Evolutionary conservation across 1,140 invertebrate genomes (phyloP).

Genomic region (Ostrea denselamellosa): DNA sequence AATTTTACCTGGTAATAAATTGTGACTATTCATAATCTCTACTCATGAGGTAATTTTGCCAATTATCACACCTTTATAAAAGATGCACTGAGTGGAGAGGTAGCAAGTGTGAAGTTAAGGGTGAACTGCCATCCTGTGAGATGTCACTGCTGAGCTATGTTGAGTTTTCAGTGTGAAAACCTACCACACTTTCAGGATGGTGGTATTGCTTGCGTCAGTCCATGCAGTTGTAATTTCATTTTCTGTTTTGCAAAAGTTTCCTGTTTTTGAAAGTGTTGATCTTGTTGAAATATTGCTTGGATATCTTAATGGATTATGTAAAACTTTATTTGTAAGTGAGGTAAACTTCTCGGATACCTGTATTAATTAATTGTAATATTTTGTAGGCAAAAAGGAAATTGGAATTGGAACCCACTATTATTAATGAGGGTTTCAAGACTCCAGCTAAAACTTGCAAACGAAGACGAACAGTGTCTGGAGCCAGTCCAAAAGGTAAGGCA

Average conservation of each 20-base stretch:
- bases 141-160: neutral
- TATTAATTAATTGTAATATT: neutral
- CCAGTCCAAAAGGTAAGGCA: constrained; percentile 66
- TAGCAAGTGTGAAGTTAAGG: neutral
- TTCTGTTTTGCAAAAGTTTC: neutral
- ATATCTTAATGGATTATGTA: neutral
- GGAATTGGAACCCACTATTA: constrained; percentile 68
- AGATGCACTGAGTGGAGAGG: neutral
- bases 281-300: too few relatives aligned
- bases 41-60: constrained; percentile 16
- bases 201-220: neutral
- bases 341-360: too few relatives aligned
- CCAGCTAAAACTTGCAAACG: constrained; percentile 70
- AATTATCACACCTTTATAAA: constrained; percentile 20
- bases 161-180: neutral
- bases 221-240: neutral
- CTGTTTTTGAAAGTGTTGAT: neutral
- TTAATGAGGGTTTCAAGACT: constrained; percentile 73
- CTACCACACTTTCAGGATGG: neutral
- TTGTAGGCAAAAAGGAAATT: constrained; percentile 72
- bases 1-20: neutral
- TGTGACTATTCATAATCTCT: neutral
- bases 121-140: neutral
- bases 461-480: constrained; percentile 62
- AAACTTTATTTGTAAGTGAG: neutral